A percentile compares a stretch with the other conserved stretches of the same genome.
Conservation (phyloP, 2,113 vertebrate species). For the Meriones unguiculatus region DNA sequence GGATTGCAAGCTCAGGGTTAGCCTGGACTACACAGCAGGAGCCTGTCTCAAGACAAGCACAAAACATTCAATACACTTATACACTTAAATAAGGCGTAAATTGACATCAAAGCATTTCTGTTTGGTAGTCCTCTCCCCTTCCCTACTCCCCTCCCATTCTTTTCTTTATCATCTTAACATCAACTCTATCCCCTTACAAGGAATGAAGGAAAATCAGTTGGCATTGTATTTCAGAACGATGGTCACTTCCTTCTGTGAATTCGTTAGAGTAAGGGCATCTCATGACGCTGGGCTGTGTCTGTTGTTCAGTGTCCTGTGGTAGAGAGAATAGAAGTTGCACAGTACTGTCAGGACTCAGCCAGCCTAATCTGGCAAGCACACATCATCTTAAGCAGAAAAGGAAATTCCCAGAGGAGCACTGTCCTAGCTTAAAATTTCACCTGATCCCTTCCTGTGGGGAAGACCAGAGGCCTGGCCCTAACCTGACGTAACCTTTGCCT, state of each 20-base stretch:
- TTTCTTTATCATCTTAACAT: neutral
- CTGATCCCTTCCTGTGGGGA: neutral
- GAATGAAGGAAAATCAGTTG: slow-evolving; percentile 17
- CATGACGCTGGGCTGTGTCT: neutral
- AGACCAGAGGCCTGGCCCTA: neutral
- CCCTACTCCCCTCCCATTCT: neutral
- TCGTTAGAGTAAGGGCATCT: neutral
- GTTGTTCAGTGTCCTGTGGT: neutral
- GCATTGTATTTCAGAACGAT: slow-evolving; percentile 54
- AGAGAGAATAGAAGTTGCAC: neutral
- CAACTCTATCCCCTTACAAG: neutral
- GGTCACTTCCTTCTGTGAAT: slow-evolving; percentile 10
- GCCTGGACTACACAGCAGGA: neutral
- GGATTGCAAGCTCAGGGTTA: neutral
- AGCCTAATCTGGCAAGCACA: neutral
- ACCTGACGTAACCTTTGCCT: neutral
- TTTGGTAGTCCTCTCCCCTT: neutral
- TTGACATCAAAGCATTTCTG: neutral
- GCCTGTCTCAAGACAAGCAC: neutral
- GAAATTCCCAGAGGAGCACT: neutral
- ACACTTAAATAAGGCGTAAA: neutral
- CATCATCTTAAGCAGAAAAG: neutral
- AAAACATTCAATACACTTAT: neutral
- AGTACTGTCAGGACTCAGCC: neutral
- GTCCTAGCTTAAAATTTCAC: neutral